Conservation (phyloP, 2,888 invertebrate genomes). For the Epirrhoe tristata region DNA sequence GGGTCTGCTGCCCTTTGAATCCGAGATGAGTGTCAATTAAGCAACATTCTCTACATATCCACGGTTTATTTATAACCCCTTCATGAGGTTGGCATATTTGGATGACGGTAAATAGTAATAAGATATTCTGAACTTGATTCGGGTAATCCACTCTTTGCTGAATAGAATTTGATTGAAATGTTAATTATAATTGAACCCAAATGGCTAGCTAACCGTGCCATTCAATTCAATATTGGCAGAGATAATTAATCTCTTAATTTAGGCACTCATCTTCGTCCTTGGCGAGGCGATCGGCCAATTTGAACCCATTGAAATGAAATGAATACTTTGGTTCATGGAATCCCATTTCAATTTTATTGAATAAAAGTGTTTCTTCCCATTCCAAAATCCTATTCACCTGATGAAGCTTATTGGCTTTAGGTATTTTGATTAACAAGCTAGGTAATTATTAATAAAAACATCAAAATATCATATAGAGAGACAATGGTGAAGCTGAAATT, state of each 20-base stretch:
- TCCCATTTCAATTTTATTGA: conserved; percentile 51
- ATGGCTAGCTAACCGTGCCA: conserved; percentile 34
- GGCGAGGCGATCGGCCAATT: conserved; percentile 53
- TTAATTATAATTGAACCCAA: conserved; percentile 37
- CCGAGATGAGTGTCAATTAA: conserved; percentile 74
- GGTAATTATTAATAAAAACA: not conserved
- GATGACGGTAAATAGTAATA: conserved; percentile 24
- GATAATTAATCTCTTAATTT: conserved; percentile 52
- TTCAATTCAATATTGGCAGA: conserved; percentile 47
- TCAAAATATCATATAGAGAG: not conserved
- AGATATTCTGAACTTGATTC: conserved; percentile 17
- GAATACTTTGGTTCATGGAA: conserved; percentile 60
- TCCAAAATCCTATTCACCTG: conserved; percentile 15
- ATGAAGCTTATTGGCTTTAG: conserved; percentile 27
- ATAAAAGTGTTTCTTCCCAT: conserved; percentile 16
- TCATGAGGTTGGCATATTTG: conserved; percentile 34
- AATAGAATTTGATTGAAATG: conserved; percentile 37
- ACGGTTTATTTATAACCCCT: conserved; percentile 36
- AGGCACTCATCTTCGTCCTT: conserved; percentile 43
- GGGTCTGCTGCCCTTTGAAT: conserved; percentile 72
- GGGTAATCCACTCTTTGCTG: conserved; percentile 18
- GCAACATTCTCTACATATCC: conserved; percentile 57
- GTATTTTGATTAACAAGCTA: conserved; percentile 9
- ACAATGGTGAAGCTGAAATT: not conserved
- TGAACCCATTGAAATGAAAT: conserved; percentile 57